Base-by-base conservation (phyloP, 1,140 invertebrate genomes). In the Dreissena rostriformis region DNA sequence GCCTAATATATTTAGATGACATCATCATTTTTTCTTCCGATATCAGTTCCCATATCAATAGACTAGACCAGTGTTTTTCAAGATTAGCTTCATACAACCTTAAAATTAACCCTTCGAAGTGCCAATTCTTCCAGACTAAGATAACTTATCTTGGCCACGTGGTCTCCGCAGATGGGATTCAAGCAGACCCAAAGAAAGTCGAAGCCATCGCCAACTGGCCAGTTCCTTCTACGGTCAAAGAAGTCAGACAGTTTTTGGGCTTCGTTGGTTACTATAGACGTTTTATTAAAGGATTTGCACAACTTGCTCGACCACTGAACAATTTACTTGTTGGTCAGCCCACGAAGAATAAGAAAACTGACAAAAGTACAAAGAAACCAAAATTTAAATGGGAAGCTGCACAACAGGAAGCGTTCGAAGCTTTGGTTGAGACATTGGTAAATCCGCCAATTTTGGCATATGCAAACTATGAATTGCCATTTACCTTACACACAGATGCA, bases 231-330 rank as follows among this genome's bases (percentile, higher is more conserved):
- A 86, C 81, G 29, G 52, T 88, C 0, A 87, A 85, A 71, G 70
- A 87, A 29, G 39, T 92, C 0, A 61, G 84, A 77, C 17, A 82
- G n/a, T 91, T 92, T 75, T 67, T 92, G 6, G 88, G 90, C 61
- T 84, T 91, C 39, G 78, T 85, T 15, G 82, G 84, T 0, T 90
- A 86, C 74, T 90, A 90, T 72, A 14, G 90, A 26, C 85, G 86
- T 52, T 90, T 90, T 80, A 84, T 91, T 19, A 65, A 78, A 57
- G 78, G 83, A 63, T 91, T 86, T 74, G 72, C 89, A 0, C 76
- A 78, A 4, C 86, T 88, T 14, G 86, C 88, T 12, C 73, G 61
- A 68, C 89, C 84, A 14, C 57, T 88, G 10, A 86, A 85, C 61
- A 81, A 86, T 76, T 52, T 90, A 2, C 68, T 86, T 19, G 63